These are phyloP conservation scores for Epistrophella euchroma DNA, from an alignment of 2,888 invertebrate genomes.

Conservation along the genomic window DNA sequence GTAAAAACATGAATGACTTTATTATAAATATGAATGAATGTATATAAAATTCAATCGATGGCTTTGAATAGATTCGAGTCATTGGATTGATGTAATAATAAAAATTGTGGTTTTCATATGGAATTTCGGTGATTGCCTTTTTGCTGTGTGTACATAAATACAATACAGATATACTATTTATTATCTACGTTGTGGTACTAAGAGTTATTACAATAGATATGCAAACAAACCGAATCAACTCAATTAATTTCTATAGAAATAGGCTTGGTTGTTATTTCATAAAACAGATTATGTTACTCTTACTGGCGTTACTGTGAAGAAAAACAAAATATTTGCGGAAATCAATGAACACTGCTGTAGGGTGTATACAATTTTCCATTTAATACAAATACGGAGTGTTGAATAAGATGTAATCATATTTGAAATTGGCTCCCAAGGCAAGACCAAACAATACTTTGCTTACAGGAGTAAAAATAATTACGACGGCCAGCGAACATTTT, in stretches of 20 bases:
- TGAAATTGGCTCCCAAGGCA: neutral
- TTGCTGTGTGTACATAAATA: neutral
- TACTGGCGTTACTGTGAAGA: too few relatives aligned
- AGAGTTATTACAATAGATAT: neutral
- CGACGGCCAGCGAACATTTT: too few relatives aligned
- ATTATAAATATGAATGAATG: neutral
- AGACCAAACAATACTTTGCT: too few relatives aligned
- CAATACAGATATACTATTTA: too few relatives aligned
- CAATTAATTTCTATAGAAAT: slow-evolving; percentile 23
- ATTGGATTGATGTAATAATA: slow-evolving; percentile 15
- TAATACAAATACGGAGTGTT: neutral
- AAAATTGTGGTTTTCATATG: slow-evolving; percentile 12
- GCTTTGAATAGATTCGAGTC: neutral
- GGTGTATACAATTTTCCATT: too few relatives aligned
- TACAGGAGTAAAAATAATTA: too few relatives aligned
- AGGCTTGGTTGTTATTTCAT: neutral
- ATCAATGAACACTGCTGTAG: neutral
- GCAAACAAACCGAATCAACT: slow-evolving; percentile 13
- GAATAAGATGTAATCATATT: neutral
- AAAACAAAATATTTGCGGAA: neutral
- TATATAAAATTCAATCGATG: neutral
- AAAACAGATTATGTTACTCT: neutral
- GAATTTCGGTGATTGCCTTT: slow-evolving; percentile 8
- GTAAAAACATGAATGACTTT: neutral
- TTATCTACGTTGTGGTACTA: neutral